Conservation (phyloP, 2,113 vertebrate genomes). For the Pontoporia blainvillei region DNA sequence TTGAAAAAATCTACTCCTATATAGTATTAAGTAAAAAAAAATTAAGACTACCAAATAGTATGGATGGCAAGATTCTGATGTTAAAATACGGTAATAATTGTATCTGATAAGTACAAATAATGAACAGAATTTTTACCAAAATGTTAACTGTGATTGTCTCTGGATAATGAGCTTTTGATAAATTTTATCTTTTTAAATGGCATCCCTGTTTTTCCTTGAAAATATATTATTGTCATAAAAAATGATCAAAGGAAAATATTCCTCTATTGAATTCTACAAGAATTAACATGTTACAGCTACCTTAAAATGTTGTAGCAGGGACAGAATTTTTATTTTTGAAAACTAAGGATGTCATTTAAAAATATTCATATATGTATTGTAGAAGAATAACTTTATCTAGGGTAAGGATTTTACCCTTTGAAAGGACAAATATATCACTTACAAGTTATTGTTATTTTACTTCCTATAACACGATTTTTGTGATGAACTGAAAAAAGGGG, state of each 20-base stretch:
- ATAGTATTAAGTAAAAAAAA: not conserved
- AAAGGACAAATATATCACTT: not conserved
- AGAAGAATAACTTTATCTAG: not conserved
- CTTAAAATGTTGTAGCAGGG: not conserved
- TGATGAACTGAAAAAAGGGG: not conserved
- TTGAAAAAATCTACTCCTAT: not conserved
- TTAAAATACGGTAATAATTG: not conserved
- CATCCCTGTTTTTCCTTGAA: not conserved
- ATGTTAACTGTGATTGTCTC: not conserved
- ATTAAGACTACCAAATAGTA: not conserved
- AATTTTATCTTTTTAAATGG: not conserved
- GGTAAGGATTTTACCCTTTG: not conserved
- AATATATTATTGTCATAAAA: not conserved
- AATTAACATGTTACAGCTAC: not conserved
- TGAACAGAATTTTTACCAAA: not conserved
- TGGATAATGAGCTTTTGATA: not conserved
- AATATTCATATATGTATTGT: not conserved
- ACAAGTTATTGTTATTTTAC: not conserved
- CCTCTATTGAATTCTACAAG: not conserved
- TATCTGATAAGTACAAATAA: not conserved
- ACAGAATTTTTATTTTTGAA: not conserved
- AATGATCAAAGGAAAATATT: not conserved
- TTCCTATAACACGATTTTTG: not conserved
- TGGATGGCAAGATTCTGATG: not conserved
- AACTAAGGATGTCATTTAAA: not conserved